Conservation (phyloP, 2,113 vertebrate genomes). For the Phaethornis superciliosus region DNA sequence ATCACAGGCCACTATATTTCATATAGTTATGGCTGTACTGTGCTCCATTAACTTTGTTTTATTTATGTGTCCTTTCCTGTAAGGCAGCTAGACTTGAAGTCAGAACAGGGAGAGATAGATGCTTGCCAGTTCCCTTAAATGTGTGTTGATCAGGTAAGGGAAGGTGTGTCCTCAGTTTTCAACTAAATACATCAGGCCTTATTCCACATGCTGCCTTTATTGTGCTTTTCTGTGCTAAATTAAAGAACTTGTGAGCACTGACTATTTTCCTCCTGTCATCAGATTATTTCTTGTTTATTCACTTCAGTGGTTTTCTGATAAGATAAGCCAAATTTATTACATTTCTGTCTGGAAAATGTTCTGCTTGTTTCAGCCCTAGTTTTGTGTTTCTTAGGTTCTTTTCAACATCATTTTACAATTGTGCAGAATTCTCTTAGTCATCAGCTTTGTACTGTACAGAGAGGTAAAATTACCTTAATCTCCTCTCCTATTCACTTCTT, state of each 20-base stretch:
- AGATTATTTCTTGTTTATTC: neutral
- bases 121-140: neutral
- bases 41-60: neutral
- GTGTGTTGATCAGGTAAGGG: neutral
- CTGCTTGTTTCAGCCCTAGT: neutral
- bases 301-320: neutral
- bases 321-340: neutral
- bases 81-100: neutral
- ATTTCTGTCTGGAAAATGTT: neutral
- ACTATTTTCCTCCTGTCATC: neutral
- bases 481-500: neutral
- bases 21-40: neutral
- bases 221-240: neutral
- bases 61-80: neutral
- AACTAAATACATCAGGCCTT: neutral
- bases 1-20: neutral
- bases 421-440: neutral
- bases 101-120: neutral
- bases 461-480: conserved; percentile 21
- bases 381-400: neutral
- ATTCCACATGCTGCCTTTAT: neutral
- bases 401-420: neutral
- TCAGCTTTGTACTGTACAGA: neutral
- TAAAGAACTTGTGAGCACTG: neutral
- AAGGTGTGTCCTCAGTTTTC: neutral